Base-by-base conservation (phyloP, 1,140 invertebrate species). In the Carcinoscorpius rotundicauda region DNA sequence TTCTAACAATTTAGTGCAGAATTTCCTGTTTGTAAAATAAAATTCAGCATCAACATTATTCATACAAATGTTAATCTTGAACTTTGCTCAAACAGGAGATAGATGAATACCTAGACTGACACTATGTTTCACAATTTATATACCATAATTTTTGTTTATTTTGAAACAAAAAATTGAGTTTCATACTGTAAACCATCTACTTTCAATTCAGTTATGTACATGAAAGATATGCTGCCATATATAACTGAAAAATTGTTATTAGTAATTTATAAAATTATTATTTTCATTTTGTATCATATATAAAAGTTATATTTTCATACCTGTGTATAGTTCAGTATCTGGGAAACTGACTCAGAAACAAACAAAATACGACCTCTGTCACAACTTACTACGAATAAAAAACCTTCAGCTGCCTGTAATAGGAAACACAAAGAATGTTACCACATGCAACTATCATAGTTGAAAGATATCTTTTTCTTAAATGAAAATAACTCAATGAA, bases 371-470 rank as follows among this genome's bases (percentile, higher is more conserved):
- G 82, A 55, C 91, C 92, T 68, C 92, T 81, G 77, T 96, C 91
- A 79, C 93, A 96, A 64, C 89, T 90, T 10, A 97, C 90, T 4
- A 94, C 93, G 76, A 96, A 93, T 49, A 97, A 78, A 78, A 97
- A 96, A 50, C 91, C 89, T 75, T 95, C 90, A 3, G 88, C 88
- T 50, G 88, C 88, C 82, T 93, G 80, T 49, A 52, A 11, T 3
- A 57, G 11, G 11, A 57, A 10, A 57, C 11, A 10, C 10, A 57
- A 57, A 10, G 55, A 11, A 10, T 11, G 11, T 11, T 57, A 57
- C 55, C 11, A 57, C 55, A 57, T 10, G 55, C 55, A 57, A 57
- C 10, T 57, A 10, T 57, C 11, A 57, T 57, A 10, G 10, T 10
- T 11, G 11, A 10, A 57, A 57, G 29, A 48, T 9, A 62, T 62